phyloP scores from a whole-genome alignment of 2,113 vertebrate genomes.

The Eulemur rufifrons region DNA sequence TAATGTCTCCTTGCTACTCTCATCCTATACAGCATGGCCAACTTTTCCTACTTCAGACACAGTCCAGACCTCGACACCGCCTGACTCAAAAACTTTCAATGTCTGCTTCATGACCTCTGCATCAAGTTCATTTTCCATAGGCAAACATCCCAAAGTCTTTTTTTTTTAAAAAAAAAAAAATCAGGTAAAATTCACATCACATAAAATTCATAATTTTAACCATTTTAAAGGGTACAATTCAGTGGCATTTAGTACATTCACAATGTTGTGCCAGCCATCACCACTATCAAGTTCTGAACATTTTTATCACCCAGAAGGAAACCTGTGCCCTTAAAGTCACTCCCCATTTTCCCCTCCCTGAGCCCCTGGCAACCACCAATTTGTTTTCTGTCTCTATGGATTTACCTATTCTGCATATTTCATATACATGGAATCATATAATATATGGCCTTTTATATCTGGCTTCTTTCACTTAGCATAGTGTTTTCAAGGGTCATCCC shows the following conservation, averaged over 20 bases:
- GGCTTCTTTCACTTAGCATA: background rate
- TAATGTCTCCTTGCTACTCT: background rate
- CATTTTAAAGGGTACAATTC: background rate
- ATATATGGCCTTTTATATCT: background rate
- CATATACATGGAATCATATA: background rate
- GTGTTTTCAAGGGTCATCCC: background rate
- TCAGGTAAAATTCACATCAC: background rate
- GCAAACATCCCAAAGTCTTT: background rate
- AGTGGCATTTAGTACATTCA: background rate
- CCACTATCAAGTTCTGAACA: background rate
- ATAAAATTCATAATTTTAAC: background rate
- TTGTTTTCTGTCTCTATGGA: background rate
- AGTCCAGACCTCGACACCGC: background rate
- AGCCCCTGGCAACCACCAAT: background rate
- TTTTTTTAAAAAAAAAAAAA: background rate
- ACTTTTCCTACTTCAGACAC: background rate
- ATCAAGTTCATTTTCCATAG: slow-evolving; percentile 2
- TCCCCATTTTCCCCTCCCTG: too few species aligned
- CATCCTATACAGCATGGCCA: background rate
- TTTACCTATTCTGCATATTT: background rate
- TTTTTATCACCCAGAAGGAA: background rate
- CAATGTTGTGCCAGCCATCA: background rate
- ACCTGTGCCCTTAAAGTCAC: background rate
- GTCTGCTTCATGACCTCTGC: background rate
- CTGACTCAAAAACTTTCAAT: background rate